Base-by-base conservation (phyloP, 2,113 vertebrate genomes). In the Megaceryle maxima region DNA sequence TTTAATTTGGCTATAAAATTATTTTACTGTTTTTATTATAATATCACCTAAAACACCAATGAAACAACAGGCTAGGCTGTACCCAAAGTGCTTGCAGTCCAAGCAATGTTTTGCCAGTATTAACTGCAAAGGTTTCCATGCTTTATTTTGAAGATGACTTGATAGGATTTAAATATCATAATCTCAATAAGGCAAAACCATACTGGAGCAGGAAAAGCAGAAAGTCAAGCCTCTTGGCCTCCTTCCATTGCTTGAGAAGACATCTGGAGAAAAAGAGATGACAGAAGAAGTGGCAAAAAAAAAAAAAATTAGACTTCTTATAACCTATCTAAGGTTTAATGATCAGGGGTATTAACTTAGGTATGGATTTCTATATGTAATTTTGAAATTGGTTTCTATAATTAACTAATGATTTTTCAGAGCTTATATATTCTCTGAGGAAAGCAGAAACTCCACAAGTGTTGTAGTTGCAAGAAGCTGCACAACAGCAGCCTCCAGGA, bases 401-500 rank as follows among this genome's bases (percentile, higher is more conserved):
- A 87, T 94, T 89, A 87, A 87, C 22, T 89, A 87, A 89, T 74
- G 50, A 69, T 91, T 95, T 95, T 89, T 29, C 48, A 79, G 69
- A 87, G 22, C 9, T 89, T 89, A 69, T 72, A 15, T 66, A 44
- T 48, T 89, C 80, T 92, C 74, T 24, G 29, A 59, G 41, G 33
- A 82, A 91, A 79, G 14, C 28, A 41, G 62, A 66, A 92, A 82
- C 19, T 81, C 29, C 3, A 1, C 22, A 84, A 21, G 16, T 69
- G 88, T 77, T 9, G 2, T 48, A 11, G 19, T 55, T 87, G 37
- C 20, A 46, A 75, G 62, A n/a, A 82, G 26, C 25, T 56, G 7
- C 16, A 35, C 16, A 90, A 25, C 12, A 51, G 9, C 26, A 79
- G 13, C 25, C 13, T 88, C 31, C 8, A 68, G 12, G 25, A 79